Evolutionary conservation across 2,797 vertebrate genomes (phyloP).

Genomic region (Pachyuromys duprasi): DNA sequence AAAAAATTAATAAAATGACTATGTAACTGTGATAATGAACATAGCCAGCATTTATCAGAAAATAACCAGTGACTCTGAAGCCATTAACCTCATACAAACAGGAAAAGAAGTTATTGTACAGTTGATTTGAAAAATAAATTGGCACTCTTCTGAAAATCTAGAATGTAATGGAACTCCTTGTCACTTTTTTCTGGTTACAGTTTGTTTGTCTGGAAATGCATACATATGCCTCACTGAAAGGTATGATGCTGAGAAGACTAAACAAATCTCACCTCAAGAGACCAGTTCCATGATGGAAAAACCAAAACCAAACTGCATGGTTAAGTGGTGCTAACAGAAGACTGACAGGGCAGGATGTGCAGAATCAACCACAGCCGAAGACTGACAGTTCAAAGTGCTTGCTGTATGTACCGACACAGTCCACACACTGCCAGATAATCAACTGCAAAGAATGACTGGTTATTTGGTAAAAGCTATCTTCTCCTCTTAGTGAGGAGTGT

Average conservation of each 20-base stretch:
- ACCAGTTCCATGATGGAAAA: constrained; percentile 75
- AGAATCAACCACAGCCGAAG: constrained; percentile 42
- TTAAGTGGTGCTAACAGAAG: constrained; percentile 85
- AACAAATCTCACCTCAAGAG: constrained; percentile 80
- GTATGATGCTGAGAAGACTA: constrained; percentile 75
- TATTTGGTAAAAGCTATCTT: not conserved
- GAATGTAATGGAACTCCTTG: not conserved
- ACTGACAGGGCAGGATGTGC: constrained; percentile 45
- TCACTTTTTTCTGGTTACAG: constrained; percentile 84
- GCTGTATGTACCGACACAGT: constrained; percentile 62
- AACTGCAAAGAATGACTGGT: not conserved
- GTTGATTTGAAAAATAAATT: not conserved
- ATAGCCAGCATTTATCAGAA: not conserved
- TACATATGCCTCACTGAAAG: constrained; percentile 94
- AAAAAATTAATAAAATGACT: not conserved
- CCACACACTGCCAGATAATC: constrained; percentile 86
- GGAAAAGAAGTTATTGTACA: not conserved
- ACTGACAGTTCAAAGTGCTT: not conserved
- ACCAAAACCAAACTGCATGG: constrained; percentile 79
- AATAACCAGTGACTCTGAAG: not conserved
- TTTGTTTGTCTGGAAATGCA: constrained; percentile 98
- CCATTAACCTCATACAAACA: not conserved
- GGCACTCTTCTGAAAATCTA: constrained; percentile 47
- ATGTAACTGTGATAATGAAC: not conserved
- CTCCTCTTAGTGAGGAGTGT: not conserved